Conservation (phyloP, 2,113 vertebrate species). For the Atractosteus spatula region DNA sequence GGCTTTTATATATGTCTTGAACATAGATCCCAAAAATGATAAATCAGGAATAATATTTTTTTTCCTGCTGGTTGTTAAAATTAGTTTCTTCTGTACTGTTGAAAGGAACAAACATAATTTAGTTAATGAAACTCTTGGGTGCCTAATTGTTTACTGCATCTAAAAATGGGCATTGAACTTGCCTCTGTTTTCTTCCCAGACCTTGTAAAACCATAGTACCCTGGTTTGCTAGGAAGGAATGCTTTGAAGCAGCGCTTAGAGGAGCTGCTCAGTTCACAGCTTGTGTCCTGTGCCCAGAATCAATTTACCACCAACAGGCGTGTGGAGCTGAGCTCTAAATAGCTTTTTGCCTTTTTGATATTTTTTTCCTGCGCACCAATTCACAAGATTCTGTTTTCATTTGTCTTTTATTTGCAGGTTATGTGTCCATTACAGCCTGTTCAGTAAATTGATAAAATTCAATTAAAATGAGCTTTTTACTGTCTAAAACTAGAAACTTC, state of each 20-base stretch:
- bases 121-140: too few species aligned
- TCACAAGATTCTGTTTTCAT: background rate
- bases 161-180: background rate
- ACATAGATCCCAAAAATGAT: too few species aligned
- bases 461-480: too few species aligned
- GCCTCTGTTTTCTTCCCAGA: background rate
- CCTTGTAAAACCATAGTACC: background rate
- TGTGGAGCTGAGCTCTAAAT: background rate
- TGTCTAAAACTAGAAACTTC: too few species aligned
- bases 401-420: background rate
- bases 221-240: background rate
- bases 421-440: too few species aligned
- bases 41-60: too few species aligned
- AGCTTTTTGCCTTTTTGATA: background rate
- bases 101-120: too few species aligned
- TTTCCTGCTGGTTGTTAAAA: too few species aligned
- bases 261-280: background rate
- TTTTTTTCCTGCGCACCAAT: too few species aligned
- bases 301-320: background rate
- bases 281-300: background rate
- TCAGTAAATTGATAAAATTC: too few species aligned
- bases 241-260: background rate
- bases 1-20: too few species aligned
- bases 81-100: too few species aligned
- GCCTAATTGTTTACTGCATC: background rate